Evolutionary conservation across 92 coral and sea anemone species (phyloP).

Genomic region (Phenganax subtilis): DNA sequence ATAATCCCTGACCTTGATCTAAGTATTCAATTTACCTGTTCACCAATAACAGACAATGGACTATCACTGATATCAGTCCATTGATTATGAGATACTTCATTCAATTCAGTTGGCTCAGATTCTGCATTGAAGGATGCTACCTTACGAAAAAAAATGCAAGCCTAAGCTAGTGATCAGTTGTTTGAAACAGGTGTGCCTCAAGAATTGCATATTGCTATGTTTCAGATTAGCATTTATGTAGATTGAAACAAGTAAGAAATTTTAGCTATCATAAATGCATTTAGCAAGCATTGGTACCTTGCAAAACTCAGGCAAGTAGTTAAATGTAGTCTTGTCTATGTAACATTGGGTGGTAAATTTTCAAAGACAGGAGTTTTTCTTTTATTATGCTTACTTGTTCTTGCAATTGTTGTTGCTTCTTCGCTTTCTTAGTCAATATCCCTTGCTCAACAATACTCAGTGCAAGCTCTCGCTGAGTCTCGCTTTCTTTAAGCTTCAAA

Average conservation of each 20-base stretch:
- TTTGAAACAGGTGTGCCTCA: too few species aligned
- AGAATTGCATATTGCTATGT: too few species aligned
- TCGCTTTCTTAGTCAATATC: constrained; percentile 78
- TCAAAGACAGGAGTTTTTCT: not conserved
- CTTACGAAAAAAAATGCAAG: constrained; percentile 32
- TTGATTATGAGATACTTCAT: constrained; percentile 82
- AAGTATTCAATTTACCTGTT: constrained; percentile 50
- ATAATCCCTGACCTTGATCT: not conserved
- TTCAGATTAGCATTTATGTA: too few species aligned
- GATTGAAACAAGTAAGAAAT: too few species aligned
- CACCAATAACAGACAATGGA: constrained; percentile 76
- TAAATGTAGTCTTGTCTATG: too few species aligned
- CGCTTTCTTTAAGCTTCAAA: constrained; percentile 68
- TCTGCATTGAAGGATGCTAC: constrained; percentile 69
- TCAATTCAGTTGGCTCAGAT: constrained; percentile 58
- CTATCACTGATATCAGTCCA: constrained; percentile 79
- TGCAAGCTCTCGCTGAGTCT: constrained; percentile 87
- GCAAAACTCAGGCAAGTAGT: too few species aligned
- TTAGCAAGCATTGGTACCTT: too few species aligned
- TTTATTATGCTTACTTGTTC: constrained; percentile 17
- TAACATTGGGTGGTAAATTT: not conserved
- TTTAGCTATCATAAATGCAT: too few species aligned
- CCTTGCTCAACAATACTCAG: constrained; percentile 97
- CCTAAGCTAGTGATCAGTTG: not conserved
- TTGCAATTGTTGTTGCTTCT: constrained; percentile 31